Percentiles rank a stretch among this genome's conserved stretches.
Evolutionary conservation across 2,888 invertebrate species (phyloP).

Genomic region (Drosophila anceps): DNA sequence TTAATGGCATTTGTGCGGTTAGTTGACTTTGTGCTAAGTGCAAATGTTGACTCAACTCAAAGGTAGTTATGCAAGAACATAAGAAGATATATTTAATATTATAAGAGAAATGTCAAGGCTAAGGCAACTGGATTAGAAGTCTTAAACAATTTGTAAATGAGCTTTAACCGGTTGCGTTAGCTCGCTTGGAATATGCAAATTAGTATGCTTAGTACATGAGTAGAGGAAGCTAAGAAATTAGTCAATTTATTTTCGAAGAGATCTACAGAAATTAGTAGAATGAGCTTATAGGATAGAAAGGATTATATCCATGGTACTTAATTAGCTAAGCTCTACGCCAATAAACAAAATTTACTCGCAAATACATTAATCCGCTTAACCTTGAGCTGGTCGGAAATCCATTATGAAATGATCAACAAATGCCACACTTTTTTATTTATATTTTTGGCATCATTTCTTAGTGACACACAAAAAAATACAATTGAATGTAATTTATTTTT

Average conservation of each 20-base stretch:
- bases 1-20: conserved; percentile 47
- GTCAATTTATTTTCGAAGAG: no score
- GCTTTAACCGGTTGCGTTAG: not conserved
- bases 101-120: conserved; percentile 32
- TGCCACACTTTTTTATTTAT: not conserved
- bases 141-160: no score
- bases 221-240: not conserved
- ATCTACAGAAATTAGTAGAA: not conserved
- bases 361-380: conserved; percentile 28
- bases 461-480: conserved; percentile 33
- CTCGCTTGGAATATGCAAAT: not conserved
- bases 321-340: not conserved
- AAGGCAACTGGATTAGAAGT: conserved; percentile 17
- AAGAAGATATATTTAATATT: not conserved
- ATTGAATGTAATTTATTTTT: conserved; percentile 16
- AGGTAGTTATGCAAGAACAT: conserved; percentile 6
- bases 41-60: conserved; percentile 23
- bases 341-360: not conserved
- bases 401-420: not conserved
- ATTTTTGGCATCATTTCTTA: conserved; percentile 22
- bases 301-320: not conserved
- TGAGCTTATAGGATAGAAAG: not conserved
- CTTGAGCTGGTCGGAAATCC: conserved; percentile 39
- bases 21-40: conserved; percentile 40
- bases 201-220: not conserved